phyloP scores from a whole-genome alignment of 2,797 vertebrate species.

The Taeniopygia guttata region DNA sequence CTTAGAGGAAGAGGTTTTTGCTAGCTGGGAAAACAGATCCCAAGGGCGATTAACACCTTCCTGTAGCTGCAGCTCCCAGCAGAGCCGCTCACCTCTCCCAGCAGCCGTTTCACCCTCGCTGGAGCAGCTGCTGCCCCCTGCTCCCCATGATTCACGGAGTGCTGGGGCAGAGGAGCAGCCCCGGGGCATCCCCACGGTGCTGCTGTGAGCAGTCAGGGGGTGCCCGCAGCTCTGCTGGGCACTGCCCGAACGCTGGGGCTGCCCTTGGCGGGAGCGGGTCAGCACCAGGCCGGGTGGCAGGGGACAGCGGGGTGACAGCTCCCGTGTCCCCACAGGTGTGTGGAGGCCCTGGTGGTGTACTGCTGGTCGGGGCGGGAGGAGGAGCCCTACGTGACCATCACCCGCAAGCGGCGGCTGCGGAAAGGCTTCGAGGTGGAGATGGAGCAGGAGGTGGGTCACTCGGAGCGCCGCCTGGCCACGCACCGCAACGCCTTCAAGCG shows the following conservation, averaged over 20 bases:
- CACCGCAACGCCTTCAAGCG: conserved; percentile 96
- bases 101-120: background rate
- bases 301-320: accelerated
- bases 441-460: conserved; percentile 92
- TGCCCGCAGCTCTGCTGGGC: accelerated
- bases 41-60: background rate
- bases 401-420: conserved; percentile 86
- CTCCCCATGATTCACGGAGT: accelerated
- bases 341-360: conserved; percentile 84
- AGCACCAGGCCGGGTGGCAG: accelerated
- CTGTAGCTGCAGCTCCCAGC: background rate
- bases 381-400: conserved; percentile 94
- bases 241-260: background rate
- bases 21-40: background rate
- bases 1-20: background rate
- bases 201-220: background rate
- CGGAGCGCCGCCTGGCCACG: conserved; percentile 83
- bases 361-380: conserved; percentile 83
- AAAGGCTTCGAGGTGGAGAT: conserved; percentile 77
- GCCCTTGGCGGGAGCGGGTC: background rate
- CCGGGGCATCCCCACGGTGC: accelerated
- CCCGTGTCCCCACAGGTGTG: conserved; percentile 72
- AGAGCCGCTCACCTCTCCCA: background rate
- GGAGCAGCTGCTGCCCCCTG: background rate
- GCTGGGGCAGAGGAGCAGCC: background rate